Evolutionary conservation across 2,113 vertebrate genomes (phyloP), one percentile per base, ranked within the genome.

Genomic region (Grus americana): DNA sequence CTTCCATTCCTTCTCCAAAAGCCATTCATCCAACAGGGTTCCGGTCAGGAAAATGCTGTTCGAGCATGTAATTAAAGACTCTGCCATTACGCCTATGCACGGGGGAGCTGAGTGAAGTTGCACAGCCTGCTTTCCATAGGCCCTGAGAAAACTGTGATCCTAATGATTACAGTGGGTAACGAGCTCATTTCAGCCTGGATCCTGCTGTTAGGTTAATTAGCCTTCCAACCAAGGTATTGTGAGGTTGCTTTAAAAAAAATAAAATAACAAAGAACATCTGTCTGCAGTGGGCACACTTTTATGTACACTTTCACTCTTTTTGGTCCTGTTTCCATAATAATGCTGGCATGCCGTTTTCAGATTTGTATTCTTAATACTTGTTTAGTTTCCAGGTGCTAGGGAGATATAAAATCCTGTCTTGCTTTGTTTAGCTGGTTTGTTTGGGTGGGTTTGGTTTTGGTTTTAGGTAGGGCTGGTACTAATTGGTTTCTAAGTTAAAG

Each of bases 131-230:
- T 92, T 95, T 80, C 38, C 58, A 49, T 3, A 46, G 62, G 19
- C 11, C 49, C 12, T 55, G 54, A 86, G 49, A 81, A 85, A 93
- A 89, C 17, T 32, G 42, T 47, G 81, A 93, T 79, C 62, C 55
- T 92, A 55, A 74, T 42, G 75, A 66, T 76, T 74, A 19, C 47
- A 44, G 32, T 16, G 34, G 24, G 8, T 32, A 67, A 90, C 90
- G 30, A 82, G 23, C n/a, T 68, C 65, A 82, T 93, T 95, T 86
- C 79, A 96, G 61, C 27, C 67, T 58, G 68, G 44, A 85, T 90
- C 70, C 73, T 91, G 66, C 66, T 71, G 79, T 82, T 82, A 81
- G n/a, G 38, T 81, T 96, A 95, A 95, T 95, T 91, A 92, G 54
- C 40, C 36, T 63, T 93, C 52, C 59, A 91, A 54, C 16, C 46